Evolutionary conservation across 2,113 vertebrate genomes (phyloP), one percentile per base, ranked within the genome.

Genomic region (Mormoops blainvillei): DNA sequence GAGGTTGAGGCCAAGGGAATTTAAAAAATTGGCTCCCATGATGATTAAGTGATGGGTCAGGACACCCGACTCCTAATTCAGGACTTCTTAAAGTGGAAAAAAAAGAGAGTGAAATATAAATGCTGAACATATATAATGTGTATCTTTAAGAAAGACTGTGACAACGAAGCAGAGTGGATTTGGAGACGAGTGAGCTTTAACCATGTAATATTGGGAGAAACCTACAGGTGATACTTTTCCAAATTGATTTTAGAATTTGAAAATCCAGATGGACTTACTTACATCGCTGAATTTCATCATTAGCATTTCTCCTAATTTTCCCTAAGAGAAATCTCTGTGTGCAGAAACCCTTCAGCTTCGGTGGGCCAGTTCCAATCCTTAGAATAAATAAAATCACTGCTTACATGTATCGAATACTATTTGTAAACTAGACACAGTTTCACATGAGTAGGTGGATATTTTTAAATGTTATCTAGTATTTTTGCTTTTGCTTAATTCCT

Each of bases 201-300:
- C 36, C 15, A 0, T 45, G 36, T 54, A n/a, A 90, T 85, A 84
- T 52, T 77, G 80, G 38, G 63, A 92, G 88, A 88, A 93, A 70
- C 16, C 36, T 3, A 14, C 33, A 91, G 77, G 67, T 93, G 52
- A 83, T 88, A 85, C 83, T 88, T 97, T 95, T 90, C 89, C 68
- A 90, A 90, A 96, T 85, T 94, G 92, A 97, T 96, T 96, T 97
- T 95, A 96, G 41, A 90, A 85, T 90, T 92, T 94, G 87, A 92
- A 96, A 96, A 94, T 86, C 65, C 36, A 90, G 83, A 96, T 63
- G n/a, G 87, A 67, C 93, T 89, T 76, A 43, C 54, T 95, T 71
- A 16, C 54, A 11, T 63, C 61, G 80, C 93, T 95, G 67, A 74
- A 67, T 94, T 95, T 92, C 67, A 50, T 87, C 52, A 52, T 88